Evolutionary conservation across 2,888 invertebrate species (phyloP), one percentile per base, ranked within the genome.

Genomic region (Heliconius ismenius): DNA sequence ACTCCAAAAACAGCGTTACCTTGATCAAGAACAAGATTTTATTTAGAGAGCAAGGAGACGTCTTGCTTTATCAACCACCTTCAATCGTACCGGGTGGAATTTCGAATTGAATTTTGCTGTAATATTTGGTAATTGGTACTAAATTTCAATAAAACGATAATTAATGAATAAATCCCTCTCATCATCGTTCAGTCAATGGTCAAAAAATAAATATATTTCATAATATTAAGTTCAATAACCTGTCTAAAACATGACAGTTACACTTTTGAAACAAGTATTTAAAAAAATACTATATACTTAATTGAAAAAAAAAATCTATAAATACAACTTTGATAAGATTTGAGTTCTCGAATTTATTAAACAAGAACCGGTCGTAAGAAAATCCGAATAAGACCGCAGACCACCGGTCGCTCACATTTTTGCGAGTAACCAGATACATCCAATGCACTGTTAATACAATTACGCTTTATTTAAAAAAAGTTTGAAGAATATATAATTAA

Each of bases 351-450:
- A 39, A 39, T 67, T 24, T 24, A 24, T 67, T 58, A 36, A 32
- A 24, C 28, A 13, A 32, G 32, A 90, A 92, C 91, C 90, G 90
- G 91, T 91, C 83, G 78, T 62, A 76, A 73, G 77, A 36, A 84
- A 79, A 87, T 89, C 83, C 82, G 83, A 83, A 84, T 83, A 82
- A 83, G 88, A 87, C 86, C 83, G 83, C 85, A 82, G 83, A 73
- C 73, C 84, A 81, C 81, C 82, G 81, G 81, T 79, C 82, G 86
- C 83, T 83, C 83, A 83, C 83, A 89, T 90, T 91, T 91, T 91
- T 89, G 88, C 90, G 86, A 85, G 91, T 82, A 91, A 92, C 84
- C 83, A 83, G 87, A 91, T 89, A 89, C 87, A 83, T 83, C 80
- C 78, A 75, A 78, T 78, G 81, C 74, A 79, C 72, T 43, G 73